Base-by-base conservation (phyloP, 2,797 vertebrate genomes). In the Acanthurus lineatus region DNA sequence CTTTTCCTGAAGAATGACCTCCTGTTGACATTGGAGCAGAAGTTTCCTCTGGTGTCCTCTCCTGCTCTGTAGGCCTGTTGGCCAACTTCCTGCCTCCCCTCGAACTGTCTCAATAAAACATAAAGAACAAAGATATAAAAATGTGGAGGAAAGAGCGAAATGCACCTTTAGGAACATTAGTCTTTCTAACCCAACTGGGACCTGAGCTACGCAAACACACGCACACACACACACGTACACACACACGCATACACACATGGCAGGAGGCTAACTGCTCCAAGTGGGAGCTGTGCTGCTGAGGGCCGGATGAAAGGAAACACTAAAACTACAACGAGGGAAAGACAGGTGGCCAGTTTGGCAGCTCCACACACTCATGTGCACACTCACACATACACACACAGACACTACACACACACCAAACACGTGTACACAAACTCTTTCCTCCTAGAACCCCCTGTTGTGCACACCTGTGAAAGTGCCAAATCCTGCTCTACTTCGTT, bases 271-370 rank as follows among this genome's bases (percentile, higher is more conserved):
- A 91, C 88, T 91, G 88, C 92, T 91, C 92, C 89, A 88, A 94
- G 91, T 92, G 93, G 93, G 93, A 94, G 91, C 92, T 93, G 90
- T 91, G 92, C 89, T 94, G 93, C 92, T 56, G 89, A 91, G 89
- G 87, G 89, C 90, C 77, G 86, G 94, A 93, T 94, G 92, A 95
- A 94, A 95, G 94, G 92, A 93, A 93, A 93, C 92, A 93, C 93
- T 90, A 95, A 95, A 94, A 94, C 93, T 93, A 94, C 94, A 92
- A 94, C 93, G 85, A 94, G 91, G 82, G 88, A 92, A 93, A 69
- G 90, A 93, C 84, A 92, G 92, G 93, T 88, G 92, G 95, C 90
- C 86, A 86, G 89, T 91, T 94, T 82, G 94, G 94, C 93, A 86
- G 91, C 86, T 85, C 68, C 67, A 75, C 82, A 90, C 52, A 78